Percentiles rank a stretch among this genome's conserved stretches.
phyloP scores from a whole-genome alignment of 2,113 vertebrate genomes.

The Porphyrio hochstetteri region DNA sequence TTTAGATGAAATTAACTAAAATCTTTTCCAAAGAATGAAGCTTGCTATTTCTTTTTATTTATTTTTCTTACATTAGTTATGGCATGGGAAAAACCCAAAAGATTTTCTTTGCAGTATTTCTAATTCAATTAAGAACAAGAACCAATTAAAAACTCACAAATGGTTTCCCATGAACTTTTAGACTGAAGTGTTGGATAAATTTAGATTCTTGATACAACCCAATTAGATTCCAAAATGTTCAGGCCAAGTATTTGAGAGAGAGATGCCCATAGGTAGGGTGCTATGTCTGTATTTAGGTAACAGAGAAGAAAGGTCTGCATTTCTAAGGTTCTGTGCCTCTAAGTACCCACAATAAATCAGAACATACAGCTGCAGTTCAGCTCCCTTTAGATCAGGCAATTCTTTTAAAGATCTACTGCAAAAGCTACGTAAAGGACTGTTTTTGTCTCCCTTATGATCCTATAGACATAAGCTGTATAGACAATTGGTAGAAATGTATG shows the following conservation, averaged over 20 bases:
- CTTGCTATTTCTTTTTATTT: background rate
- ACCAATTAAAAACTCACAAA: conserved; percentile 35
- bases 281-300: background rate
- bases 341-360: background rate
- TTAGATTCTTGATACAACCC: background rate
- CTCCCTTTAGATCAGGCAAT: background rate
- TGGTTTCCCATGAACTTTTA: conserved; percentile 44
- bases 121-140: conserved; percentile 43
- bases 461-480: background rate
- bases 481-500: background rate
- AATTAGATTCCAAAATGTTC: conserved; percentile 6
- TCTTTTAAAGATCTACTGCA: background rate
- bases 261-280: background rate
- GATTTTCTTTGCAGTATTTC: conserved; percentile 27
- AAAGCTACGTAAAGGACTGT: background rate
- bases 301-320: background rate
- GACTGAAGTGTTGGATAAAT: conserved; percentile 25
- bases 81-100: conserved; percentile 38
- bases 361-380: background rate
- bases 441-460: background rate
- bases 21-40: conserved; percentile 2
- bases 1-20: conserved; percentile 18
- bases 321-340: background rate
- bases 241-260: background rate
- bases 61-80: conserved; percentile 49